phyloP scores from a whole-genome alignment of 2,888 invertebrate species.

The Hyppa rectilinea region DNA sequence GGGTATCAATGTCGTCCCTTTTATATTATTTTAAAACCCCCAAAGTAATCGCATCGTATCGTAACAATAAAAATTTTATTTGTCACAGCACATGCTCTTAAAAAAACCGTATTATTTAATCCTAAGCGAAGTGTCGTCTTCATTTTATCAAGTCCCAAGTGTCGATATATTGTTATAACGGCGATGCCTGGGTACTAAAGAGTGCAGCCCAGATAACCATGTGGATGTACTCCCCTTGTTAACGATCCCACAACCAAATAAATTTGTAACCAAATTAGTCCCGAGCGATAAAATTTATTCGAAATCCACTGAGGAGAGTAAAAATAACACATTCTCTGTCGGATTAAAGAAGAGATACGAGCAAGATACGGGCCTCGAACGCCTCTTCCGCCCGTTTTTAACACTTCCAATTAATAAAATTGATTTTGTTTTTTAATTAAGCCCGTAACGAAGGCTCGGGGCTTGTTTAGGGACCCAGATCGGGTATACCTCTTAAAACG shows the following conservation, averaged over 20 bases:
- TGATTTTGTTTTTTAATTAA: conserved; percentile 91
- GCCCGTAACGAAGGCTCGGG: conserved; percentile 85
- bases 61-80: conserved; percentile 86
- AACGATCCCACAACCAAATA: conserved; percentile 90
- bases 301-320: conserved; percentile 89
- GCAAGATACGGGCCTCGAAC: conserved; percentile 85
- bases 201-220: conserved; percentile 87
- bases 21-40: conserved; percentile 77
- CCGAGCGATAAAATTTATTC: conserved; percentile 90
- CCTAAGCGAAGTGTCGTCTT: conserved; percentile 88
- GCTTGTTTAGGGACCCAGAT: conserved; percentile 85
- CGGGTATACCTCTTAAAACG: conserved; percentile 87
- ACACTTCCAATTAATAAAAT: conserved; percentile 91
- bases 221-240: conserved; percentile 89
- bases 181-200: conserved; percentile 86
- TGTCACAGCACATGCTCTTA: conserved; percentile 79
- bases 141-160: conserved; percentile 89
- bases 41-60: conserved; percentile 79
- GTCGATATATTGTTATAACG: conserved; percentile 90
- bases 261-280: conserved; percentile 91
- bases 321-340: conserved; percentile 91
- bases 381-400: conserved; percentile 90
- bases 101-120: conserved; percentile 89
- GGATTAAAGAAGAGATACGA: conserved; percentile 90
- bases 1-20: conserved; percentile 75